These are phyloP conservation scores for Cranoglanis bouderius DNA, from an alignment of 2,113 vertebrate species.

Conservation along the genomic window DNA sequence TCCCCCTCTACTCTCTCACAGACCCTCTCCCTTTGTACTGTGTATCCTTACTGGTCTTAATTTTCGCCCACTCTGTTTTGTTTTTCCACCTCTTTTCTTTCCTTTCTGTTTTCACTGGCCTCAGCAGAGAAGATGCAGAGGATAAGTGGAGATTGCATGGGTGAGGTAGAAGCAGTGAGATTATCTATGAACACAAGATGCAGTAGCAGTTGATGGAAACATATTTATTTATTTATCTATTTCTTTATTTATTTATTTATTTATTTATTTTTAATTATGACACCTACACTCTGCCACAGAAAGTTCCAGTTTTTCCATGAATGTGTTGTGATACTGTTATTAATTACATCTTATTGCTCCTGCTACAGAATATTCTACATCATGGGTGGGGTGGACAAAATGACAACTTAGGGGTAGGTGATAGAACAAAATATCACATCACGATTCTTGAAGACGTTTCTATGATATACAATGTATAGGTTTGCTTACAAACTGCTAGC, in stretches of 20 bases:
- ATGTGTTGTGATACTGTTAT: neutral
- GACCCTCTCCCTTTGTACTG: neutral
- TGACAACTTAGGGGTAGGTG: neutral
- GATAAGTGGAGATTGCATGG: neutral
- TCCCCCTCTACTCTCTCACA: slow-evolving; percentile 22
- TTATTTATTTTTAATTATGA: neutral
- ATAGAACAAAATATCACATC: neutral
- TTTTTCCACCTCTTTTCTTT: neutral
- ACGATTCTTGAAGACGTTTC: neutral
- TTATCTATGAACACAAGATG: neutral
- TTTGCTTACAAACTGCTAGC: neutral
- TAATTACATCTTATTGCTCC: neutral
- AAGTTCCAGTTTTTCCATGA: neutral
- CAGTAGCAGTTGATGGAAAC: neutral
- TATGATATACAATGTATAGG: neutral
- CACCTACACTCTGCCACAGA: neutral
- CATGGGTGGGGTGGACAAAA: neutral
- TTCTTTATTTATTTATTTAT: too few species aligned
- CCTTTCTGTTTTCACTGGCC: slow-evolving; percentile 31
- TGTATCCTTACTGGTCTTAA: slow-evolving; percentile 34
- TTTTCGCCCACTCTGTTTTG: slow-evolving; percentile 53
- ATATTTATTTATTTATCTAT: neutral
- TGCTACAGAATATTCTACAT: neutral
- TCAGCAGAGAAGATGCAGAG: slow-evolving; percentile 17
- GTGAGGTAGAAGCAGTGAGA: neutral